Percentiles rank a stretch among this genome's conserved stretches.
These are phyloP conservation scores for Pristionchus exspectatus DNA, from an alignment of 2,888 invertebrate genomes.

Conservation along the genomic window DNA sequence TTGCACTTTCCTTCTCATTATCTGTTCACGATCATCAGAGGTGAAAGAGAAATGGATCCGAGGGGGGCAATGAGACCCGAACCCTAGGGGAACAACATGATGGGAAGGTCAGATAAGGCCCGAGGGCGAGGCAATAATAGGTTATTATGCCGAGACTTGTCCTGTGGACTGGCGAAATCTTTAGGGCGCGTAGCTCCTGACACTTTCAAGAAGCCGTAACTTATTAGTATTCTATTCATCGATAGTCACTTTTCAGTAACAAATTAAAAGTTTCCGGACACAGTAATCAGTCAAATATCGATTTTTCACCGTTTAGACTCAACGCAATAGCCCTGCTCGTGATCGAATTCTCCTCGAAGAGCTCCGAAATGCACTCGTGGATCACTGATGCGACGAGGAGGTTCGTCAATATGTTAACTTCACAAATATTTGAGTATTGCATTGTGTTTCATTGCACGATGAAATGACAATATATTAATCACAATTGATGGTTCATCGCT, in stretches of 20 bases:
- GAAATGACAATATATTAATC: too few species aligned
- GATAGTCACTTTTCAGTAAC: too few species aligned
- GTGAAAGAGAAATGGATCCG: background rate
- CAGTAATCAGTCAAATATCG: background rate
- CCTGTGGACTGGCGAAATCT: background rate
- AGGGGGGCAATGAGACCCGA: background rate
- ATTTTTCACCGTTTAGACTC: slow-evolving; percentile 60
- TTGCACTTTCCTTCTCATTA: background rate
- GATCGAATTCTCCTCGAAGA: slow-evolving; percentile 71
- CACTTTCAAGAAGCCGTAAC: too few species aligned
- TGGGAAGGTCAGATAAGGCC: background rate
- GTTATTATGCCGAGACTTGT: background rate
- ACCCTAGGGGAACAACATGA: background rate
- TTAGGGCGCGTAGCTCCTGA: too few species aligned
- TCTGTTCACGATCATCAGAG: background rate
- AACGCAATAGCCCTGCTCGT: slow-evolving; percentile 71
- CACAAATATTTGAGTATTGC: too few species aligned
- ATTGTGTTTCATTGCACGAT: too few species aligned
- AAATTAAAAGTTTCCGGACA: background rate
- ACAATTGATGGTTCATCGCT: too few species aligned
- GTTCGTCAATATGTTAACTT: background rate
- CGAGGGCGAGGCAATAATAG: background rate
- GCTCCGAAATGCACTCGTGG: slow-evolving; percentile 74
- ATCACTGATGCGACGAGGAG: slow-evolving; percentile 64
- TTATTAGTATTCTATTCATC: too few species aligned